Conservation (phyloP, 1,140 invertebrate genomes). For the Ceratosolen solmsi region DNA sequence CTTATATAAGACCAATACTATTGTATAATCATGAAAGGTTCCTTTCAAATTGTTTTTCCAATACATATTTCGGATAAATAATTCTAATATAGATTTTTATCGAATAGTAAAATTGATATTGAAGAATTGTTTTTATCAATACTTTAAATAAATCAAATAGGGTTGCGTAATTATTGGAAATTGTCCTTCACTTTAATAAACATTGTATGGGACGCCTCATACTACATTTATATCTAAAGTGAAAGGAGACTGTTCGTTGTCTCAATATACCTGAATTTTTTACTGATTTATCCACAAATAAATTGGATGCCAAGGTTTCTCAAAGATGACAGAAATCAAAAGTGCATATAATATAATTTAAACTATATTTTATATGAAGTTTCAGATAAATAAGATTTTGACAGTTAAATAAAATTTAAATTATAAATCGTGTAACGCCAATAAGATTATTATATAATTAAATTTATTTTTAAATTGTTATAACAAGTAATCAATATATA, state of each 20-base stretch:
- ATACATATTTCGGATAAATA: too few relatives aligned
- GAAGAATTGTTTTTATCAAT: background rate
- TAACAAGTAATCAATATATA: too few relatives aligned
- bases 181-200: background rate
- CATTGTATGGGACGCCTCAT: background rate
- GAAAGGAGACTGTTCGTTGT: background rate
- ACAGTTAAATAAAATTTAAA: too few relatives aligned
- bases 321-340: background rate
- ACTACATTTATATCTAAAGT: background rate
- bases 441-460: too few relatives aligned
- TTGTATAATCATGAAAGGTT: background rate
- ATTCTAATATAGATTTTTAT: background rate
- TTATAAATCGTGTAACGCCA: too few relatives aligned
- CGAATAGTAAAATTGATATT: background rate
- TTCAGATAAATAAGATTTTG: too few relatives aligned
- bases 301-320: background rate
- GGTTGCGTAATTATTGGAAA: background rate
- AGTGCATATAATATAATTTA: background rate
- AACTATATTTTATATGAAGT: too few relatives aligned
- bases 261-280: background rate
- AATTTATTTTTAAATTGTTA: too few relatives aligned
- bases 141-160: background rate
- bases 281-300: conserved; percentile 3
- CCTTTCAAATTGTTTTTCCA: background rate
- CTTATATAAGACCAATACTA: background rate